Base-by-base conservation (phyloP, 2,888 invertebrate genomes). In the Meiosimyza platycephala region DNA sequence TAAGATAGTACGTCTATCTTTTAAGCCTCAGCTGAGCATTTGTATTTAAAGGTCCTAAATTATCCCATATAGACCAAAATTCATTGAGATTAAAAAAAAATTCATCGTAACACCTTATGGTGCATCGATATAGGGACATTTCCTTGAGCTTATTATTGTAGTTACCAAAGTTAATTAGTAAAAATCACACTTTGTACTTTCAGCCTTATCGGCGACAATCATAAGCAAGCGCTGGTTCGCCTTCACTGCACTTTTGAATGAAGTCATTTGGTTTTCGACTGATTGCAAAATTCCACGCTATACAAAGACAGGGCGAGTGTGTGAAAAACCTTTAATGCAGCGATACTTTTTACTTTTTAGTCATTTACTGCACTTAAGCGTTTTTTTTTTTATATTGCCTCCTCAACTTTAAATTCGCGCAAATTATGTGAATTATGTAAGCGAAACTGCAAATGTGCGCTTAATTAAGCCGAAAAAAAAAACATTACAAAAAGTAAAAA, bases 401-500 rank as follows among this genome's bases (percentile, higher is more conserved):
- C 28, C 28, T 40, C 1, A 40, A 40, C 40, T 64, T 13, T 22
- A 64, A 68, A 68, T 51, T 65, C 55, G 52, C 55, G 63, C 12
- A 55, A 67, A 64, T 47, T 22, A 55, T 48, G 48, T 55, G 55
- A 71, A 67, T 76, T 76, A 76, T 72, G 57, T 74, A 76, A 75
- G 47, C 59, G 62, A 54, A 16, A 54, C 66, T 63, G 74, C 77
- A 74, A 79, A 79, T 74, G 74, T 76, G 79, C 76, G 75, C 75
- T 78, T 76, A 77, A 79, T 79, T 79, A 77, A 78, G 73, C 40
- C 73, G 69, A 75, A 76, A 68, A 60, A 71, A 51, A 57, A 71
- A 65, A 72, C 33, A 50, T 57, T 22, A 22, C 12, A 40, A 47
- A 66, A 52, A 22, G 28, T 54, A 16, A 40, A n/a, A 48, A 1